Evolutionary conservation across 2,113 vertebrate species (phyloP).

Genomic region (Ptilonorhynchus violaceus): DNA sequence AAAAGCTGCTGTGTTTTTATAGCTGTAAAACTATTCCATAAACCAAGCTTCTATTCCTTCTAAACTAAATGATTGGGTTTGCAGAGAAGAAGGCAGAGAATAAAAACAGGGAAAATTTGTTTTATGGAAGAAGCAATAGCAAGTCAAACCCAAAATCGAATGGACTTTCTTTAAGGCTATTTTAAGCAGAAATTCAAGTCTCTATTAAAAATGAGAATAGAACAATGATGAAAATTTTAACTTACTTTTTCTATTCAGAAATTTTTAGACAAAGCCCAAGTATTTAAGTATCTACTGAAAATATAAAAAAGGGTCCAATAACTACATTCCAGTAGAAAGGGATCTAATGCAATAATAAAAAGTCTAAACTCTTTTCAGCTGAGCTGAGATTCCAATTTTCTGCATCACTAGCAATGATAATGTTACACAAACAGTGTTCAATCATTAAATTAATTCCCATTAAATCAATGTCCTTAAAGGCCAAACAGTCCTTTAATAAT

Average conservation of each 20-base stretch:
- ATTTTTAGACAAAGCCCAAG: slow-evolving; percentile 1
- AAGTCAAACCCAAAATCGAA: not conserved
- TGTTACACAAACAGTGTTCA: slow-evolving; percentile 63
- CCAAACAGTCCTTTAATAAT: slow-evolving; percentile 64
- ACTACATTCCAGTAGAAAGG: slow-evolving; percentile 6
- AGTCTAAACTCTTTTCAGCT: slow-evolving; percentile 45
- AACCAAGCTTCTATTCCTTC: not conserved
- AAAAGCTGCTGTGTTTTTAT: not conserved
- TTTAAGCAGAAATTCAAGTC: not conserved
- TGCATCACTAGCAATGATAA: slow-evolving; percentile 65
- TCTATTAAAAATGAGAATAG: not conserved
- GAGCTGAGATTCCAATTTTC: slow-evolving; percentile 71
- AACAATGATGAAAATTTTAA: not conserved
- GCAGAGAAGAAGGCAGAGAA: not conserved
- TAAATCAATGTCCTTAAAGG: slow-evolving; percentile 72
- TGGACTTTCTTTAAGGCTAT: not conserved
- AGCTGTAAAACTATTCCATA: not conserved
- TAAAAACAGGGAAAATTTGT: not conserved
- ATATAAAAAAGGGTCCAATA: not conserved
- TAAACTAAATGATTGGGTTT: not conserved
- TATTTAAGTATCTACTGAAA: slow-evolving; percentile 5
- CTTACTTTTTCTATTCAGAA: not conserved
- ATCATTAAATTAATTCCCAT: slow-evolving; percentile 70
- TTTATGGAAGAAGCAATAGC: not conserved
- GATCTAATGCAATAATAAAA: slow-evolving; percentile 36